phyloP scores from a whole-genome alignment of 2,888 invertebrate species.

The Synergus gifuensis region DNA sequence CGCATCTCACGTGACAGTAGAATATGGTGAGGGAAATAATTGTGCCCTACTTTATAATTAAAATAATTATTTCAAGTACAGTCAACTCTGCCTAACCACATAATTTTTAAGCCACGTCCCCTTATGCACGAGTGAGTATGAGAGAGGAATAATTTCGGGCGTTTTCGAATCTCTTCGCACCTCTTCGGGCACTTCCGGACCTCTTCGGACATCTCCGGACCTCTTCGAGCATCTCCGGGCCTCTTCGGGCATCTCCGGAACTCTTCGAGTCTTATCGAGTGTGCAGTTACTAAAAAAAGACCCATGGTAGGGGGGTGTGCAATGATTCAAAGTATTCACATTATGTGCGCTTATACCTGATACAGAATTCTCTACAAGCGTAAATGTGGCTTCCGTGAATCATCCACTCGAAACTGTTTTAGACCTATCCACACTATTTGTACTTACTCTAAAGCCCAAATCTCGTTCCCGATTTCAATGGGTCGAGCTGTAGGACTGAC shows the following conservation, averaged over 20 bases:
- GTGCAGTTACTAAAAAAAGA: no score
- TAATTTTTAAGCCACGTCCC: conserved; percentile 6
- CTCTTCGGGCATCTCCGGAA: no score
- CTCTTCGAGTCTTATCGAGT: no score
- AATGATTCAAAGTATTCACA: not conserved
- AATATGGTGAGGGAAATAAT: not conserved
- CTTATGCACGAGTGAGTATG: conserved; percentile 4
- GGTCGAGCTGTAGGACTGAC: conserved; percentile 26
- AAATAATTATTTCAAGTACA: not conserved
- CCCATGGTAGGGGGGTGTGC: no score
- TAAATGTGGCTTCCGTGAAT: conserved; percentile 28
- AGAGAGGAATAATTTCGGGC: no score
- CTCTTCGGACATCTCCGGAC: no score
- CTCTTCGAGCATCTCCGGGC: no score
- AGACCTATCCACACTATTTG: conserved; percentile 38
- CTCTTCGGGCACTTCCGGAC: no score
- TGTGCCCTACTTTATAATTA: not conserved
- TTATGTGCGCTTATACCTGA: conserved; percentile 29
- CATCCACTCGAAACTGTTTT: conserved; percentile 38
- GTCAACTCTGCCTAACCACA: not conserved
- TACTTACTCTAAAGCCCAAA: conserved; percentile 34
- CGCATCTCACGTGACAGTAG: not conserved
- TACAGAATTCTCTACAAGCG: conserved; percentile 20
- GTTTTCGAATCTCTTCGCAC: no score
- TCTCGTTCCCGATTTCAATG: conserved; percentile 37